phyloP scores from a whole-genome alignment of 2,888 invertebrate species.

The Drosophila kuntzei region DNA sequence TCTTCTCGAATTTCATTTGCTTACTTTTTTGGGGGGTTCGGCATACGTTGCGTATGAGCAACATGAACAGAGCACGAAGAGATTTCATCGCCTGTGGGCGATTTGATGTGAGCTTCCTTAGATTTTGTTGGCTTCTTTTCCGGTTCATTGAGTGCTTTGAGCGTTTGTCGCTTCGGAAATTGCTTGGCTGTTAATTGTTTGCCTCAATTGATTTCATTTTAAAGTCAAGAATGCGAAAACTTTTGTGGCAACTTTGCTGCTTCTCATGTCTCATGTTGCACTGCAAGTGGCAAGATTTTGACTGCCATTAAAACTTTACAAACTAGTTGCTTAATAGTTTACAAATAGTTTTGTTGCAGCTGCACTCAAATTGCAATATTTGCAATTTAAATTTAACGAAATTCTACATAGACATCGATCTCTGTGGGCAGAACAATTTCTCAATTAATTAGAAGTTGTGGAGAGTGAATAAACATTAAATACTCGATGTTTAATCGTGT shows the following conservation, averaged over 20 bases:
- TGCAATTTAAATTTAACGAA: slow-evolving; percentile 23
- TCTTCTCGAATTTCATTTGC: slow-evolving; percentile 7
- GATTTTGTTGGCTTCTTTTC: slow-evolving; percentile 44
- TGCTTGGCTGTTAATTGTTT: slow-evolving; percentile 74
- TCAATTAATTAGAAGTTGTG: slow-evolving; percentile 15
- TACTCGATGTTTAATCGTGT: slow-evolving; percentile 10
- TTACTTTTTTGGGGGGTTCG: neutral
- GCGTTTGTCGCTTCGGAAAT: slow-evolving; percentile 69
- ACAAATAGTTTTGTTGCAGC: slow-evolving; percentile 47
- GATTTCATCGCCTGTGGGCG: slow-evolving; percentile 44
- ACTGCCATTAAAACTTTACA: slow-evolving; percentile 52
- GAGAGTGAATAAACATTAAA: slow-evolving; percentile 44
- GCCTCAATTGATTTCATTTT: slow-evolving; percentile 71
- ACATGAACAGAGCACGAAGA: slow-evolving; percentile 29
- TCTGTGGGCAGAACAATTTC: slow-evolving; percentile 10
- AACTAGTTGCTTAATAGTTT: slow-evolving; percentile 58
- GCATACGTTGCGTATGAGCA: slow-evolving; percentile 60
- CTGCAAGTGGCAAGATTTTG: slow-evolving; percentile 45
- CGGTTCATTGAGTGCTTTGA: slow-evolving; percentile 58
- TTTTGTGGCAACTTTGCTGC: slow-evolving; percentile 43
- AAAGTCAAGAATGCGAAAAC: slow-evolving; percentile 60
- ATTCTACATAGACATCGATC: neutral
- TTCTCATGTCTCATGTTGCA: slow-evolving; percentile 19
- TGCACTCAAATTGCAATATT: slow-evolving; percentile 31
- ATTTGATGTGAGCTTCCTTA: slow-evolving; percentile 18